These are phyloP conservation scores for Phocoena phocoena DNA, from an alignment of 2,113 vertebrate genomes.

Conservation along the genomic window DNA sequence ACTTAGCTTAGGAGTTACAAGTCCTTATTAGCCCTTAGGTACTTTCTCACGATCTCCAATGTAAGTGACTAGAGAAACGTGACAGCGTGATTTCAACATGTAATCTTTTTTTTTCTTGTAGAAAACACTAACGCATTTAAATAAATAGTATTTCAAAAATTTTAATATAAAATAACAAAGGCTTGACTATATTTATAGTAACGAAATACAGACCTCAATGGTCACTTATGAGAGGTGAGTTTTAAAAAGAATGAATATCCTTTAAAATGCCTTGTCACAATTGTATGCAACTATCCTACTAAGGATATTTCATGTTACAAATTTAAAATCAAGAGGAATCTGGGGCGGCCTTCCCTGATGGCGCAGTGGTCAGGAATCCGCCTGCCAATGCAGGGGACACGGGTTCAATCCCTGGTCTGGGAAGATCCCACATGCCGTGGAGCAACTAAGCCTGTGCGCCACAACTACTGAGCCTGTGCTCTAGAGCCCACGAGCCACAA, in stretches of 20 bases:
- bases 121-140: not conserved
- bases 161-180: not conserved
- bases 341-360: too few species aligned
- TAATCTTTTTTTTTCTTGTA: not conserved
- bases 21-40: not conserved
- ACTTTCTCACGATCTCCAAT: constrained; percentile 1
- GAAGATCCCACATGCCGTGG: too few species aligned
- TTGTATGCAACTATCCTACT: not conserved
- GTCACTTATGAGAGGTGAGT: not conserved
- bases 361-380: too few species aligned
- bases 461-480: too few species aligned
- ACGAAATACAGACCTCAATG: not conserved
- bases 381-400: too few species aligned
- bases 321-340: not conserved
- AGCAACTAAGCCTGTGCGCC: too few species aligned
- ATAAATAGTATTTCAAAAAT: not conserved
- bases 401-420: too few species aligned
- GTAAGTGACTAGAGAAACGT: not conserved
- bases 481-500: too few species aligned
- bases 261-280: not conserved
- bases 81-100: not conserved
- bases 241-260: constrained; percentile 23
- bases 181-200: not conserved
- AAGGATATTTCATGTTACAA: not conserved
- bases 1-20: not conserved